A percentile compares a stretch with the other conserved stretches of the same genome.
Conservation (phyloP, 2,888 invertebrate species). For the Shargacucullia verbasci region DNA sequence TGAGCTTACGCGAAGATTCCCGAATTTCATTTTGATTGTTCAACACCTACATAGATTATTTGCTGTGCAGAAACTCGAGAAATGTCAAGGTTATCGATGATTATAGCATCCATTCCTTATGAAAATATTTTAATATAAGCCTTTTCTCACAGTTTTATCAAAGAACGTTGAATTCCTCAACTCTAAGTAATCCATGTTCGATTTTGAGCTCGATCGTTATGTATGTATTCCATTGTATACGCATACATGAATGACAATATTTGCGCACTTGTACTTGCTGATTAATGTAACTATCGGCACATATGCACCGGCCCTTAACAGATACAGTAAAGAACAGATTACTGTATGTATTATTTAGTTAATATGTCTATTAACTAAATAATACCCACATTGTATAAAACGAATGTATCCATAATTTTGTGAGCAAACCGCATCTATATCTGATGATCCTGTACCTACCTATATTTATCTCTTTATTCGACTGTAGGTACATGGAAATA, state of each 20-base stretch:
- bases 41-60: too few relatives aligned
- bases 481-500: neutral
- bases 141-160: conserved; percentile 4
- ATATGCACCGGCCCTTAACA: neutral
- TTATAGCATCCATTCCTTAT: conserved; percentile 29
- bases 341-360: too few relatives aligned
- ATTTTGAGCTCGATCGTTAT: conserved; percentile 19
- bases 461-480: too few relatives aligned
- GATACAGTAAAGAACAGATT: too few relatives aligned
- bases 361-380: too few relatives aligned
- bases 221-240: conserved; percentile 20
- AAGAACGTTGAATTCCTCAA: conserved; percentile 12
- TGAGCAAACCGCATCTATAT: too few relatives aligned
- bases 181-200: conserved; percentile 3
- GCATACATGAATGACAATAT: conserved; percentile 41
- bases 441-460: too few relatives aligned
- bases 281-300: conserved; percentile 20
- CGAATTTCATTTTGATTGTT: too few relatives aligned
- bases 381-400: too few relatives aligned
- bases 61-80: too few relatives aligned
- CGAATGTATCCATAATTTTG: too few relatives aligned
- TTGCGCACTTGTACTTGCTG: conserved; percentile 28
- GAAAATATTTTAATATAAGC: conserved; percentile 37
- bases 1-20: too few relatives aligned
- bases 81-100: conserved; percentile 9